Conservation (phyloP, 2,797 vertebrate genomes). For the Malurus leucopterus region DNA sequence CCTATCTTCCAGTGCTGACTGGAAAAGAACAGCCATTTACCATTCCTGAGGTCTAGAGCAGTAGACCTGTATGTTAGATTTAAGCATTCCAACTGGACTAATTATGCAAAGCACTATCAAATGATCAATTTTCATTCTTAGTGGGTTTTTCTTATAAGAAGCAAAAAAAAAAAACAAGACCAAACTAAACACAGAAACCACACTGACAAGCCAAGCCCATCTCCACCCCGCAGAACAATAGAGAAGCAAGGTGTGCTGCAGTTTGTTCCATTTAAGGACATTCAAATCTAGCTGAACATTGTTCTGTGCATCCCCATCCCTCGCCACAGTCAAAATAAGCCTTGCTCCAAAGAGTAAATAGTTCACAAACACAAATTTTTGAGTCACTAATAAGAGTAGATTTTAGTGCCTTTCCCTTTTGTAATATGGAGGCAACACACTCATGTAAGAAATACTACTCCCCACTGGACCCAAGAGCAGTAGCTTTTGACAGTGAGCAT, state of each 20-base stretch:
- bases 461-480: fast-evolving
- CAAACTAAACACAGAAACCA: not conserved
- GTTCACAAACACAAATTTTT: not conserved
- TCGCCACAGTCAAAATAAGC: not conserved
- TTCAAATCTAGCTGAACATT: not conserved
- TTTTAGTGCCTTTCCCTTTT: not conserved
- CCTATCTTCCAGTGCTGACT: not conserved
- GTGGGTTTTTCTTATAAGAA: not conserved
- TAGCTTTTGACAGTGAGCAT: not conserved
- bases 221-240: not conserved
- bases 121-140: not conserved
- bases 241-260: not conserved
- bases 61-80: not conserved
- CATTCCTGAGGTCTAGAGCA: not conserved
- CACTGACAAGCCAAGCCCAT: not conserved
- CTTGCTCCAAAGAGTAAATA: not conserved
- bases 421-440: not conserved
- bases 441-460: not conserved
- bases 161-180: not conserved
- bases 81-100: not conserved
- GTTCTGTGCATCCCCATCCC: not conserved
- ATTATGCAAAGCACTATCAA: not conserved
- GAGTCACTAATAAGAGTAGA: not conserved
- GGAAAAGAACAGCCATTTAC: not conserved
- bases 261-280: not conserved